Percentiles rank a stretch among this genome's conserved stretches.
Evolutionary conservation across 1,140 invertebrate species (phyloP).

Genomic region (Cryptotermes secundus): DNA sequence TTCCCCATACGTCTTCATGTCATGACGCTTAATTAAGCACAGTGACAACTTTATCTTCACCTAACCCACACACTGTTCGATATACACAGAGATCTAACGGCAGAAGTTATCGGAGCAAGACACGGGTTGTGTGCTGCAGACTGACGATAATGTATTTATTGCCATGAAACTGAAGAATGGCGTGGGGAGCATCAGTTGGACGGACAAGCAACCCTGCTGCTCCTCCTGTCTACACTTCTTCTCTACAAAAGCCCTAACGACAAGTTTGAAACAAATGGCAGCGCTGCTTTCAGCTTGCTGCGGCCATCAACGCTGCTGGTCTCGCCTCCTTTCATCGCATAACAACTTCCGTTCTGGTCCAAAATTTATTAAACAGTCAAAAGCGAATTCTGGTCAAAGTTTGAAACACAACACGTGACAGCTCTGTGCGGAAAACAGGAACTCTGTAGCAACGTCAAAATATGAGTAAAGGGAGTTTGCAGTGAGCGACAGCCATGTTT

Average conservation of each 20-base stretch:
- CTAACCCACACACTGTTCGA: too few relatives aligned
- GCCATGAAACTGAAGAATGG: too few relatives aligned
- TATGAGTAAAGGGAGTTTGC: not conserved
- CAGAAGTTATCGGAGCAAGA: too few relatives aligned
- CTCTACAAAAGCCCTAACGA: not conserved
- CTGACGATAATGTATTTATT: too few relatives aligned
- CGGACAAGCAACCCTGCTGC: not conserved
- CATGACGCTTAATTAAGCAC: too few relatives aligned
- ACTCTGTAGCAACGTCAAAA: not conserved
- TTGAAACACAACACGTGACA: not conserved
- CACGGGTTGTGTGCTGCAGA: too few relatives aligned
- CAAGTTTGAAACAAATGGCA: not conserved
- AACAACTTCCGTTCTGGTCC: not conserved
- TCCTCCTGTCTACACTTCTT: not conserved
- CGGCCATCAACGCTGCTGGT: not conserved
- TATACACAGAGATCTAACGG: too few relatives aligned
- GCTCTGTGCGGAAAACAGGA: not conserved
- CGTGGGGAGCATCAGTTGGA: not conserved
- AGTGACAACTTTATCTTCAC: too few relatives aligned
- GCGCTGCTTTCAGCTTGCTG: not conserved
- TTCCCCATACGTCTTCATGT: too few relatives aligned
- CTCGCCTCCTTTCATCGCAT: not conserved
- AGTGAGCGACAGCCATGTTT: not conserved
- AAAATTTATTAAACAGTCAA: not conserved
- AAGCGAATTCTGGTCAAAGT: not conserved